Evolutionary conservation across 1,140 invertebrate genomes (phyloP).

Genomic region (Bombus confusus): DNA sequence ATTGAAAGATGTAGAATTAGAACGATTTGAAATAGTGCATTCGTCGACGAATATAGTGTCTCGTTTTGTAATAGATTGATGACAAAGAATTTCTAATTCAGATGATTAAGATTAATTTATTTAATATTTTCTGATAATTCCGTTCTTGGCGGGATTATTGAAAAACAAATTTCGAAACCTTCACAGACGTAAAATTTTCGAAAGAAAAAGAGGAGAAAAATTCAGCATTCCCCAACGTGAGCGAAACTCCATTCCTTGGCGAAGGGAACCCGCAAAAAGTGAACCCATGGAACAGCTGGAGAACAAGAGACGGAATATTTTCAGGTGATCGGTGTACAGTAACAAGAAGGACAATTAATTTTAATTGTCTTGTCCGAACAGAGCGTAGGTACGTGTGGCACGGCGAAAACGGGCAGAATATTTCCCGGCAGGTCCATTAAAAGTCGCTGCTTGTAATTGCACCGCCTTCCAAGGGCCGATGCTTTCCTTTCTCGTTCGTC

Average conservation of each 20-base stretch:
- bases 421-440: conserved; percentile 74
- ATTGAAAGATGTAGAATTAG: too few relatives aligned
- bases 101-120: neutral
- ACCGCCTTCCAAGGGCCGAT: conserved; percentile 60
- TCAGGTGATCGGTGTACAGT: conserved; percentile 51
- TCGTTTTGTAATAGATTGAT: too few relatives aligned
- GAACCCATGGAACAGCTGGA: conserved; percentile 53
- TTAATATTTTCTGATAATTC: neutral
- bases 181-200: neutral
- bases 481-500: conserved; percentile 56
- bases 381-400: conserved; percentile 67
- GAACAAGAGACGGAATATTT: conserved; percentile 55
- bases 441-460: conserved; percentile 72
- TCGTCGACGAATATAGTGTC: too few relatives aligned
- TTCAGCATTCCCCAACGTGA: neutral
- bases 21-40: too few relatives aligned
- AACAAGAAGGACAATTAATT: conserved; percentile 76
- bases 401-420: conserved; percentile 75
- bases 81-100: too few relatives aligned
- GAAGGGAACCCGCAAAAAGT: conserved; percentile 12
- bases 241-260: neutral
- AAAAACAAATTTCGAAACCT: too few relatives aligned
- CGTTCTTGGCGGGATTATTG: neutral
- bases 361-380: conserved; percentile 74
- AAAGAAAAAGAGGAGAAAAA: too few relatives aligned